These are phyloP conservation scores for Drosophila repletoides DNA, from an alignment of 1,140 invertebrate species.

Conservation along the genomic window DNA sequence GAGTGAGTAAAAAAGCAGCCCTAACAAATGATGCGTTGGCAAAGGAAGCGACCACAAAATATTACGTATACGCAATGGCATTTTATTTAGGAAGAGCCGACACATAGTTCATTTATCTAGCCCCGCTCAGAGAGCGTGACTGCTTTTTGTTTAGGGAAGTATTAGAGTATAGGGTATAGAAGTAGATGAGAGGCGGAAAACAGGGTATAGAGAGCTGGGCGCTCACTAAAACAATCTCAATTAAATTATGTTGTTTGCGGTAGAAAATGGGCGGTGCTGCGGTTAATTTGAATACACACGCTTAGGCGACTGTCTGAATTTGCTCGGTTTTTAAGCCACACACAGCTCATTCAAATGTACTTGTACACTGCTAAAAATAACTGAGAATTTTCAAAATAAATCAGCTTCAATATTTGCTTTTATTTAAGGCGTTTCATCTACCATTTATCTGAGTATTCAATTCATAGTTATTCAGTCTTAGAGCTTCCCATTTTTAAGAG, in stretches of 20 bases:
- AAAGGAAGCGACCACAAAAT: slow-evolving; percentile 40
- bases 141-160: not conserved
- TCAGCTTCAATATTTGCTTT: too few species aligned
- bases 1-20: slow-evolving; percentile 10
- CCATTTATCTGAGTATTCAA: too few species aligned
- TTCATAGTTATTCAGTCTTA: too few species aligned
- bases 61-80: slow-evolving; percentile 37
- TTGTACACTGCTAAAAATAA: too few species aligned
- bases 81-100: slow-evolving; percentile 21
- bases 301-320: too few species aligned
- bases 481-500: too few species aligned
- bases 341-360: slow-evolving; percentile 37
- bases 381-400: too few species aligned
- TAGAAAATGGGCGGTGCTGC: slow-evolving; percentile 17
- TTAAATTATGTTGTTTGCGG: slow-evolving; percentile 65
- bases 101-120: slow-evolving; percentile 69
- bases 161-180: not conserved
- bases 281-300: slow-evolving; percentile 51
- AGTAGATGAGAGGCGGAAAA: not conserved
- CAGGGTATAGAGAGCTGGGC: not conserved
- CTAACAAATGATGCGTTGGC: slow-evolving; percentile 66
- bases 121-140: slow-evolving; percentile 8
- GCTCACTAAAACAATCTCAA: slow-evolving; percentile 21
- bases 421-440: too few species aligned
- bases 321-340: too few species aligned